Percentiles rank a stretch among this genome's conserved stretches.
Conservation (phyloP, 2,888 invertebrate genomes). For the Pteria penguin region DNA sequence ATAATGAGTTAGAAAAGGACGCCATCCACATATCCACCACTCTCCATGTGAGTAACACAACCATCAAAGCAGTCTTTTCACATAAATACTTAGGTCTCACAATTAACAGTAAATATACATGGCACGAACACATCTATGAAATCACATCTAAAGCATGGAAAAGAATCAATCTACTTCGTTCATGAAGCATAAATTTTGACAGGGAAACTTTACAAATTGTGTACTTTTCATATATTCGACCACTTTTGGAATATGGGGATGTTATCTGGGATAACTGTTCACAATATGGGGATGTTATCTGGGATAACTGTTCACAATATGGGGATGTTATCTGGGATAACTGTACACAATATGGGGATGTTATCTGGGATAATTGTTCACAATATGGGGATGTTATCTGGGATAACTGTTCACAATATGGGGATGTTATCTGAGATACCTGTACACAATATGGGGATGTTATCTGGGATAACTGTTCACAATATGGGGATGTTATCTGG, state of each 20-base stretch:
- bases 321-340: constrained; percentile 6
- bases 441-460: constrained; percentile 16
- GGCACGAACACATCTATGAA: not conserved
- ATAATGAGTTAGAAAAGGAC: not conserved
- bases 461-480: no score
- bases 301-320: no score
- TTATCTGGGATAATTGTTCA: no score
- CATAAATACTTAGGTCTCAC: not conserved
- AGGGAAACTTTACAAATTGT: not conserved
- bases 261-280: constrained; percentile 10
- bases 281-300: constrained; percentile 1
- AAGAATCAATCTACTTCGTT: not conserved
- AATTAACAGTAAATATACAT: not conserved
- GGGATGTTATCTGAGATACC: no score
- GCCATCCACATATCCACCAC: not conserved
- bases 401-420: no score
- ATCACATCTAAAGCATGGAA: not conserved
- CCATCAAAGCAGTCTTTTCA: not conserved
- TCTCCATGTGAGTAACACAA: not conserved
- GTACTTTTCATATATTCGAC: not conserved
- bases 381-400: constrained; percentile 8
- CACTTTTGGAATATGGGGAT: constrained; percentile 10
- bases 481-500: constrained; percentile 8
- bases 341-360: constrained; percentile 14
- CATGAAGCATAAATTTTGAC: not conserved